Evolutionary conservation across 2,888 invertebrate genomes (phyloP), one percentile per base, ranked within the genome.

Genomic region (Heliconius erato): DNA sequence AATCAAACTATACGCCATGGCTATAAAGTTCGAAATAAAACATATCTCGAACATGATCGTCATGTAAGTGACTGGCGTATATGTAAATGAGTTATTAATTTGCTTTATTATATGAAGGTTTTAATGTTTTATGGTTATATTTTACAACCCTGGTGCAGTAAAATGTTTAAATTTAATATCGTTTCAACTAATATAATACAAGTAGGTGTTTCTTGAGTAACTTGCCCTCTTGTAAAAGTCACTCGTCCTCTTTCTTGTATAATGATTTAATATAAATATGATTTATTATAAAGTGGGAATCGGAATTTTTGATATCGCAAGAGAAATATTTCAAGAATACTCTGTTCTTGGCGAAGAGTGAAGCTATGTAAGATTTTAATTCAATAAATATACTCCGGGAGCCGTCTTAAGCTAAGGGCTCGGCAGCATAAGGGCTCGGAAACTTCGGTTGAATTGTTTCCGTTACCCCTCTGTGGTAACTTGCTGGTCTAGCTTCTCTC

Each of bases 1-100:
- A 80, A 77, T 72, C 54, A 54, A 68, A 59, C 76, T 69, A 3
- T 81, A 71, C 11, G 7, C 7, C 2, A 16, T 16, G 35, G 5
- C n/a, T 9, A 2, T 76, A 71, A 76, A 76, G 35, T 69, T 49
- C 40, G 49, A 71, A 67, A 67, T 81, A 7, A 32, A 44, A 28
- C 49, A 35, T 6, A 49, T n/a, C 23, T 3, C 35, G 11, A 6
- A 40, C 63, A 67, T 28, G 63, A 65, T 54, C 69, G 74, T 74
- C 83, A 83, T 83, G 76, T 74, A 54, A 76, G 76, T 83, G 81
- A 83, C 79, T 79, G 28, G 79, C 71, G 35, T 69, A 54, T 83
- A 81, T 74, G 81, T 79, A 81, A 79, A 79, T 79, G 81, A 81
- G 63, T 26, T 83, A 69, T 79, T 79, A 81, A 79, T 83, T 81